Evolutionary conservation across 2,113 vertebrate species (phyloP).

Genomic region (Thunnus maccoyii): DNA sequence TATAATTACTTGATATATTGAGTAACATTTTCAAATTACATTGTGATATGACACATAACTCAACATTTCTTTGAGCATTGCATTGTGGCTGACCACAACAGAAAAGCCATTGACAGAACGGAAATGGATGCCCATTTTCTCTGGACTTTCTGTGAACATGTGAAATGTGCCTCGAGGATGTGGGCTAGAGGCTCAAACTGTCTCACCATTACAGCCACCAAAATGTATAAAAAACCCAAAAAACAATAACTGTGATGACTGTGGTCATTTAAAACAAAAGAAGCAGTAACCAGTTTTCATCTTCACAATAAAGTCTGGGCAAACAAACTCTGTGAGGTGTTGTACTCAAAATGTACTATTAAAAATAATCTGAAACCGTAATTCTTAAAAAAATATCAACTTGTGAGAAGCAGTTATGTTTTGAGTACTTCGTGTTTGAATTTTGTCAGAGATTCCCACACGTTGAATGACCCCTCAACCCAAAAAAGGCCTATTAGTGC

Average conservation of each 20-base stretch:
- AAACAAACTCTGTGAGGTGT: constrained; percentile 1
- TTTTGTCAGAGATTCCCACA: neutral
- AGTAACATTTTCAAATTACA: neutral
- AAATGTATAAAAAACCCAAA: constrained; percentile 48
- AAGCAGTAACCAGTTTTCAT: neutral
- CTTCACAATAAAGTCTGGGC: neutral
- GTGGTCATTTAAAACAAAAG: constrained; percentile 21
- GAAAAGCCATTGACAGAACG: constrained; percentile 35
- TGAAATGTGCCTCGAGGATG: constrained; percentile 24
- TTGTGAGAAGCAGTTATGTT: neutral
- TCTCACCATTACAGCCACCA: constrained; percentile 45
- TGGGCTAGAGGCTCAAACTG: constrained; percentile 16
- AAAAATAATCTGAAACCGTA: constrained; percentile 6
- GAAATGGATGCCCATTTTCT: constrained; percentile 53
- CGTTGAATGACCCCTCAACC: neutral
- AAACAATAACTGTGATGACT: constrained; percentile 56
- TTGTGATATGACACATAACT: neutral
- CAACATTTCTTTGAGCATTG: neutral
- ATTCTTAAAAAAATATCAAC: neutral
- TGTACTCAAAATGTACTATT: constrained; percentile 2
- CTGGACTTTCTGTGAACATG: constrained; percentile 44
- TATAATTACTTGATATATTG: neutral
- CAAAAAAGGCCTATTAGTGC: neutral
- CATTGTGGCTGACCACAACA: constrained; percentile 45
- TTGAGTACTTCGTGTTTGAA: neutral